These are phyloP conservation scores for Allenopithecus nigroviridis DNA, from an alignment of 2,797 vertebrate species.

Conservation along the genomic window DNA sequence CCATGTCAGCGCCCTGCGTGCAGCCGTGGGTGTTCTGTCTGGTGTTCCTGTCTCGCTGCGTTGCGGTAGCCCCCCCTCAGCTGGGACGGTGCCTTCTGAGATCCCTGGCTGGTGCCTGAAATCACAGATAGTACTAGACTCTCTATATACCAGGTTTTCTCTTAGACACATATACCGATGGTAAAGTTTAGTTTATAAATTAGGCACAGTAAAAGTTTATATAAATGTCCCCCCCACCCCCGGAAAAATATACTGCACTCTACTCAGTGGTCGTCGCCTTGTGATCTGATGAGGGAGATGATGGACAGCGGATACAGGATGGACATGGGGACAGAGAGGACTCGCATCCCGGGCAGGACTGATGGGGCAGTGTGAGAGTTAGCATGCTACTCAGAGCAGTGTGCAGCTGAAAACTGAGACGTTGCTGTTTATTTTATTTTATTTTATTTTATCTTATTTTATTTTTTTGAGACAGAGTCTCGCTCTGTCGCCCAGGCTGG, in stretches of 20 bases:
- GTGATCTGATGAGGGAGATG: not conserved
- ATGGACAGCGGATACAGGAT: not conserved
- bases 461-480: no score
- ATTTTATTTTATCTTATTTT: no score
- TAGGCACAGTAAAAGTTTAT: not conserved
- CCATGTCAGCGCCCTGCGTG: no score
- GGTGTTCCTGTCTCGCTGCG: no score
- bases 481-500: no score
- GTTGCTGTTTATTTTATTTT: no score
- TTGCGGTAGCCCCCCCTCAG: not conserved
- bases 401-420: not conserved
- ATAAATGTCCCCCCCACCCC: no score
- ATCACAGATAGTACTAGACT: not conserved
- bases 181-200: not conserved
- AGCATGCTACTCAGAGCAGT: not conserved
- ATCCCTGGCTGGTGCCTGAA: not conserved
- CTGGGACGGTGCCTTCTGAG: not conserved
- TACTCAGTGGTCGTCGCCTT: not conserved
- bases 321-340: not conserved
- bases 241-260: not conserved
- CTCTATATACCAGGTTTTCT: not conserved
- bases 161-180: not conserved
- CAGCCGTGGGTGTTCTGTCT: no score
- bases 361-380: not conserved
- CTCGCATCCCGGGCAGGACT: not conserved